Percentiles rank a stretch among this genome's conserved stretches.
phyloP scores from a whole-genome alignment of 1,140 invertebrate species.

The Lineus longissimus region DNA sequence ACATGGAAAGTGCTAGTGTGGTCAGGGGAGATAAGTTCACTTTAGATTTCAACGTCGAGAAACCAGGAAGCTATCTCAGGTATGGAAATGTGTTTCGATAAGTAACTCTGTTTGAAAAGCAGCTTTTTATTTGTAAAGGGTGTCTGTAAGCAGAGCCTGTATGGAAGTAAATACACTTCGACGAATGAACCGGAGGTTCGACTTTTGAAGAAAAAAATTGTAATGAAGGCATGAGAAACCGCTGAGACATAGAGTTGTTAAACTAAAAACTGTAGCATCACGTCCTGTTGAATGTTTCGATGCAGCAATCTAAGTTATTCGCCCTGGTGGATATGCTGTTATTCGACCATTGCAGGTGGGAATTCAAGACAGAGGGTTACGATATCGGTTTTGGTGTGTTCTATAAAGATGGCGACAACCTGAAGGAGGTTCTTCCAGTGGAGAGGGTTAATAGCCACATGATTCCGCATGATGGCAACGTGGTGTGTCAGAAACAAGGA shows the following conservation, averaged over 20 bases:
- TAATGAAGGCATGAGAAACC: no score
- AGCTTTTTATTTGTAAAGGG: no score
- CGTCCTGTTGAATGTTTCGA: no score
- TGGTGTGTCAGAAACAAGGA: constrained; percentile 69
- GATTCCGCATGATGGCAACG: constrained; percentile 71
- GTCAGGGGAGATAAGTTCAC: constrained; percentile 39
- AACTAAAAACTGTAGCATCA: no score
- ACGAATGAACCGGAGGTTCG: no score
- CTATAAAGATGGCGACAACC: constrained; percentile 60
- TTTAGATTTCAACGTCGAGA: constrained; percentile 30
- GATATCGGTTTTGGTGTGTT: constrained; percentile 84
- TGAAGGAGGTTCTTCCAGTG: constrained; percentile 64
- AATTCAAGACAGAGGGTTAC: constrained; percentile 78
- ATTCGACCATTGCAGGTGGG: constrained; percentile 79
- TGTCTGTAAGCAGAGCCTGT: no score
- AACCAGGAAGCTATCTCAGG: constrained; percentile 40
- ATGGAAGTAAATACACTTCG: no score
- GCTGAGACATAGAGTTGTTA: no score
- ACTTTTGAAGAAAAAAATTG: no score
- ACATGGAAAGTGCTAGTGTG: constrained; percentile 32
- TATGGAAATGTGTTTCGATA: no score
- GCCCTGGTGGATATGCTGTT: no score
- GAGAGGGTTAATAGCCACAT: constrained; percentile 71
- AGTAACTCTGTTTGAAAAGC: not conserved
- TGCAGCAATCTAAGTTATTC: no score